Evolutionary conservation across 2,888 invertebrate species (phyloP).

Genomic region (Oithona nana): DNA sequence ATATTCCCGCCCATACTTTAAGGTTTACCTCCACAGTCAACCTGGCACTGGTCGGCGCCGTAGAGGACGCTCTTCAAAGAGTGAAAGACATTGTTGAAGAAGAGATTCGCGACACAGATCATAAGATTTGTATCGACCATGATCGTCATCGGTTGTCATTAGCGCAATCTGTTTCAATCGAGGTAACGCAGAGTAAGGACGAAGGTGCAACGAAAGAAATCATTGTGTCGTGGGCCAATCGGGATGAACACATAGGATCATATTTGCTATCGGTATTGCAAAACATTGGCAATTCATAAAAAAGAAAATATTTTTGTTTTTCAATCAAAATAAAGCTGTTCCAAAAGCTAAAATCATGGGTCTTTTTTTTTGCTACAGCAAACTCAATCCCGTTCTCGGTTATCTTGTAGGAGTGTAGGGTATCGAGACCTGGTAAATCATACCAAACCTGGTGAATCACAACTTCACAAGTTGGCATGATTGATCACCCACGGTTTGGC

Average conservation of each 20-base stretch:
- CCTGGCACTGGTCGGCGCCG: conserved; percentile 56
- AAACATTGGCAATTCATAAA: not conserved
- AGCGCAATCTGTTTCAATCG: conserved; percentile 71
- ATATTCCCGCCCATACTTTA: conserved; percentile 53
- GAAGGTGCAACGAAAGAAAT: conserved; percentile 56
- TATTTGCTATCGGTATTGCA: not conserved
- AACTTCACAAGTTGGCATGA: too few relatives aligned
- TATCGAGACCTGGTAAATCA: too few relatives aligned
- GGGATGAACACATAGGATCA: conserved; percentile 22
- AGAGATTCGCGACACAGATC: conserved; percentile 21
- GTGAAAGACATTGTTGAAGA: conserved; percentile 52
- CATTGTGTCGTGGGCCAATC: conserved; percentile 84
- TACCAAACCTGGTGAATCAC: too few relatives aligned
- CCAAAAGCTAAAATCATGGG: too few relatives aligned
- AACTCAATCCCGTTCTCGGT: too few relatives aligned
- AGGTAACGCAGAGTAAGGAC: conserved; percentile 53
- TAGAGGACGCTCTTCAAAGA: conserved; percentile 55
- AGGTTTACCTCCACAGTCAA: conserved; percentile 64
- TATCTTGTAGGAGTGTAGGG: too few relatives aligned
- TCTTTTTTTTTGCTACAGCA: too few relatives aligned
- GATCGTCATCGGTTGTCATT: conserved; percentile 30
- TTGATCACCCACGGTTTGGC: too few relatives aligned
- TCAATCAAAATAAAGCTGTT: too few relatives aligned
- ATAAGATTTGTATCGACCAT: conserved; percentile 46
- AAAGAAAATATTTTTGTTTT: too few relatives aligned